Conservation (phyloP, 92 coral and sea anemone genomes). For the Siderastrea siderea region DNA sequence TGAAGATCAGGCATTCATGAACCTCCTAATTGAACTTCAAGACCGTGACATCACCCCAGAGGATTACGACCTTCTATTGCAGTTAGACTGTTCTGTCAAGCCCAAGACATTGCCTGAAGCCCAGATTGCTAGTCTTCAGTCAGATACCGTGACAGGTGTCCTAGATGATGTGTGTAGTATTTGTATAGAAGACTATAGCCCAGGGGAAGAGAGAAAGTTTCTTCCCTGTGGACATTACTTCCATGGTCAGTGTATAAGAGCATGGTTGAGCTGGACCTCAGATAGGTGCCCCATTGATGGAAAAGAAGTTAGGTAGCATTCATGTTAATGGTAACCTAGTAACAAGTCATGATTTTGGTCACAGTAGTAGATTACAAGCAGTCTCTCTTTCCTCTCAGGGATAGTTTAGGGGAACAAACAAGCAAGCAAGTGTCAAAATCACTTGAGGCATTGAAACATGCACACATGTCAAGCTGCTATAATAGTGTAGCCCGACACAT, state of each 20-base stretch:
- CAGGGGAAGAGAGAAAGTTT: constrained; percentile 71
- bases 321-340: background rate
- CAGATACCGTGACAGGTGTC: constrained; percentile 51
- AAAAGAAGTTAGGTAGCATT: constrained; percentile 66
- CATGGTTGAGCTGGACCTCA: constrained; percentile 87
- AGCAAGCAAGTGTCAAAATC: too few relatives aligned
- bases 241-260: constrained; percentile 83
- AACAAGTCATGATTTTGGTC: too few relatives aligned
- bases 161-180: constrained; percentile 71
- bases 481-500: too few relatives aligned
- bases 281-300: constrained; percentile 94
- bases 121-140: constrained; percentile 60
- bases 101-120: constrained; percentile 82
- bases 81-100: constrained; percentile 78
- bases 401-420: too few relatives aligned
- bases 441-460: too few relatives aligned
- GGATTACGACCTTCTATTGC: constrained; percentile 88
- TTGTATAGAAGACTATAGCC: constrained; percentile 87
- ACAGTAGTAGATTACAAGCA: too few relatives aligned
- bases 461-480: too few relatives aligned
- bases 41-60: constrained; percentile 93
- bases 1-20: constrained; percentile 52
- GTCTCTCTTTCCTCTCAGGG: too few relatives aligned
- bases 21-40: constrained; percentile 76
- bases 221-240: constrained; percentile 90